A percentile compares a stretch with the other conserved stretches of the same genome.
phyloP scores from a whole-genome alignment of 2,797 vertebrate genomes.

The Carduelis carduelis region DNA sequence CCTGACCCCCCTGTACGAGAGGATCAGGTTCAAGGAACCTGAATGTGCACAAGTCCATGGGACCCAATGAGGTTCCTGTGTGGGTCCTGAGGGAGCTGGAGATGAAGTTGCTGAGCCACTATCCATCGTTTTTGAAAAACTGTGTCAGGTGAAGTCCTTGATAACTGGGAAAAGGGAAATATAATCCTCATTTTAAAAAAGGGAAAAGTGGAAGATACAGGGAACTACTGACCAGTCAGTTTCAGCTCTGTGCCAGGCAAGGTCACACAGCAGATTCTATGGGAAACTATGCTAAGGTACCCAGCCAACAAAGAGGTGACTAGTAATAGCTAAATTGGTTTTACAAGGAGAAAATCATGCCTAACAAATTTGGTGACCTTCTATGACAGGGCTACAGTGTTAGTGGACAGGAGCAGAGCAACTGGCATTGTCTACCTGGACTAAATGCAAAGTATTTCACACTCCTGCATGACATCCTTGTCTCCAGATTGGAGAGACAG shows the following conservation, averaged over 20 bases:
- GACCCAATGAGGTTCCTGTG: rapidly evolving
- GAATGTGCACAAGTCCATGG: neutral
- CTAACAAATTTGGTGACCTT: neutral
- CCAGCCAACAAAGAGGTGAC: neutral
- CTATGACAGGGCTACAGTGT: rapidly evolving
- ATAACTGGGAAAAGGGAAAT: neutral
- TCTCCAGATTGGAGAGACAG: neutral
- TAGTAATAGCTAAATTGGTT: neutral
- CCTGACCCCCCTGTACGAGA: neutral
- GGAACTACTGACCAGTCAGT: neutral
- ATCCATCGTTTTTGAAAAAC: neutral
- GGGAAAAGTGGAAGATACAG: neutral
- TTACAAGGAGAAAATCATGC: neutral
- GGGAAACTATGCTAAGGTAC: neutral
- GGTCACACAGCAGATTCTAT: neutral
- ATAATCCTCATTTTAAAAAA: neutral
- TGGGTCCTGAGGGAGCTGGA: neutral
- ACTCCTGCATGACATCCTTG: neutral
- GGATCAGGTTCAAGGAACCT: neutral
- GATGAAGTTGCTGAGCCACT: neutral
- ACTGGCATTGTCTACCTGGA: neutral
- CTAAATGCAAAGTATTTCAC: neutral
- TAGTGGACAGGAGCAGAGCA: neutral
- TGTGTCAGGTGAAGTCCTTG: neutral
- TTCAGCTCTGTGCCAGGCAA: neutral